Base-by-base conservation (phyloP, 2,797 vertebrate genomes). In the Melopsittacus undulatus region DNA sequence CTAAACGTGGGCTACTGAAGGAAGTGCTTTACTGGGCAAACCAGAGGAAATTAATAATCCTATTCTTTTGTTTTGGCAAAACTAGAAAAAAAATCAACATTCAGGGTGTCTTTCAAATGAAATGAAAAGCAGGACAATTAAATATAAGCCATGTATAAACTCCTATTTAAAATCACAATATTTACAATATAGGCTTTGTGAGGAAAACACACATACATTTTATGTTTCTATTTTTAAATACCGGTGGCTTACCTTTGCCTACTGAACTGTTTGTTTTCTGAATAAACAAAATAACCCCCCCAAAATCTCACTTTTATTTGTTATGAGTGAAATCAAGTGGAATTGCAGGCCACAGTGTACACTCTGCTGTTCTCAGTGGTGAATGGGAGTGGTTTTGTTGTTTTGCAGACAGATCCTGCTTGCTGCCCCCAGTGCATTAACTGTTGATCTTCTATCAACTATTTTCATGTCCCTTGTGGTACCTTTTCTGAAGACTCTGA, bases 231-330 rank as follows among this genome's bases (percentile, higher is more conserved):
- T 45, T 94, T 95, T 94, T 42, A 83, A 83, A 69, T 64, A 29
- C 3, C 13, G 9, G 64, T 63, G 48, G 10, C 45, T 80, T 89
- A 84, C 63, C 32, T n/a, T 92, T 91, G 74, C 75, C 34, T 73
- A 87, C 38, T 29, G 30, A 89, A 70, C 78, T 42, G 32, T 42
- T 94, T 79, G 11, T 38, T 87, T 89, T 84, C 61, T 67, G 77
- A 95, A 92, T 87, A 90, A 96, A 96, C 74, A 85, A 83, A 94
- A 76, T 70, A 76, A 6, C 6, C 4, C 14, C 81, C 23, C 15
- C 2, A 36, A 59, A 59, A 59, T 36, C 34, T 59, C 59, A 21
- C 7, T 69, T 54, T 42, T 34, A 43, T 73, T 75, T 75, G 12
- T 64, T 89, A 67, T 76, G 42, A 20, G 29, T 42, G 43, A 48